Evolutionary conservation across 2,888 invertebrate genomes (phyloP).

Genomic region (Stenotaenia linearis): DNA sequence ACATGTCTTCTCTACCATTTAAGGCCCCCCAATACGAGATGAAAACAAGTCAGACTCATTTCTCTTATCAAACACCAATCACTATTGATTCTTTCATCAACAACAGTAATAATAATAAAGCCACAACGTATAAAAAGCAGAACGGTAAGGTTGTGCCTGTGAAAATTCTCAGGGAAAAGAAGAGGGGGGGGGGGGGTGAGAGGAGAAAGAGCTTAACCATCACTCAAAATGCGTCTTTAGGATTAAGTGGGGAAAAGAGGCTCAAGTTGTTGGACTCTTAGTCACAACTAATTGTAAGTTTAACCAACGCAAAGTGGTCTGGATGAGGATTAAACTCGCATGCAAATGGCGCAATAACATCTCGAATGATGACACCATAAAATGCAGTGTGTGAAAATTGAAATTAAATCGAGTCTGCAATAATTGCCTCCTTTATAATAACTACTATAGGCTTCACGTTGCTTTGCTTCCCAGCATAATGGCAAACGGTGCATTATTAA

Average conservation of each 20-base stretch:
- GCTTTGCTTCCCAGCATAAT: background rate
- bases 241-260: conserved; percentile 17
- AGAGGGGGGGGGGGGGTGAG: background rate
- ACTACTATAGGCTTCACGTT: background rate
- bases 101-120: background rate
- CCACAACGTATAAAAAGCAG: background rate
- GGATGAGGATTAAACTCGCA: conserved; percentile 24
- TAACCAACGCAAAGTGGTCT: conserved; percentile 21
- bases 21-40: background rate
- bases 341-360: background rate
- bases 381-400: conserved; percentile 20
- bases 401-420: conserved; percentile 26
- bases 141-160: background rate
- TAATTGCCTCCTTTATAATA: conserved; percentile 20
- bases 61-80: conserved; percentile 26
- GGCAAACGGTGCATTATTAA: background rate
- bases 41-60: conserved; percentile 14
- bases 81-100: conserved; percentile 3
- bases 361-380: conserved; percentile 21
- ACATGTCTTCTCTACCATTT: background rate
- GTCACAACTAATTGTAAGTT: conserved; percentile 17
- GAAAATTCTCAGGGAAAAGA: background rate
- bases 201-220: background rate
- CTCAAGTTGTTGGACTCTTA: conserved; percentile 22
- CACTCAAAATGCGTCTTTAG: conserved; percentile 21